Evolutionary conservation across 2,113 vertebrate genomes (phyloP).

Genomic region (Ammodytes marinus): DNA sequence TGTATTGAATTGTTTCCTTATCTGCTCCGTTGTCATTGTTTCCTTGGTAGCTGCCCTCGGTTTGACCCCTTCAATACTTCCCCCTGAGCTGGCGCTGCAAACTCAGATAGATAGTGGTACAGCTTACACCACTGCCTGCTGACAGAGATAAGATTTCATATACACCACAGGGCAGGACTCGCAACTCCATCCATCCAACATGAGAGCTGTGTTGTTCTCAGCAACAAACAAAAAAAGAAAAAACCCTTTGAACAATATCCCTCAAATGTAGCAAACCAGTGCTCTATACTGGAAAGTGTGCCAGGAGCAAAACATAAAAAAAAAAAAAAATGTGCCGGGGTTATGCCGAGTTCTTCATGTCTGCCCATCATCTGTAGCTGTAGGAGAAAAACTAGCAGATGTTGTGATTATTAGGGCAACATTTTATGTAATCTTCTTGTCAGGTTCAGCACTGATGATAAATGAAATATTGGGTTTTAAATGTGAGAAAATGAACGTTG

Average conservation of each 20-base stretch:
- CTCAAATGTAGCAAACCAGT: constrained; percentile 17
- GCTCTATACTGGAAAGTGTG: not conserved
- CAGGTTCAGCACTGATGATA: too few species aligned
- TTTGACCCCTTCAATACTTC: constrained; percentile 68
- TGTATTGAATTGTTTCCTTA: constrained; percentile 65
- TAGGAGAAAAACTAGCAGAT: too few species aligned
- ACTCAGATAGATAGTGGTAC: constrained; percentile 52
- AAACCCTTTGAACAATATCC: constrained; percentile 34
- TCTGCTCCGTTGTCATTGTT: constrained; percentile 63
- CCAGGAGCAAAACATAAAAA: not conserved
- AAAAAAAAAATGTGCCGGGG: too few species aligned
- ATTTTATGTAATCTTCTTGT: too few species aligned
- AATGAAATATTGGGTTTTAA: too few species aligned
- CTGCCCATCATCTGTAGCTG: too few species aligned
- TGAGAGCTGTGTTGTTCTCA: constrained; percentile 49
- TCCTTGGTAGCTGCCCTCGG: constrained; percentile 46
- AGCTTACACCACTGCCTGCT: constrained; percentile 46
- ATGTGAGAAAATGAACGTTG: too few species aligned
- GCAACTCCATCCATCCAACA: constrained; percentile 52
- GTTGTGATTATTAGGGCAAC: too few species aligned
- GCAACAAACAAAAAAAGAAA: constrained; percentile 39
- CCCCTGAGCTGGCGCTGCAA: constrained; percentile 60
- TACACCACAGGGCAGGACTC: constrained; percentile 22
- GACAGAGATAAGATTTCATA: constrained; percentile 70
- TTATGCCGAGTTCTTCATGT: too few species aligned